These are phyloP conservation scores for Craniophora ligustri DNA, from an alignment of 2,888 invertebrate species.

Conservation along the genomic window DNA sequence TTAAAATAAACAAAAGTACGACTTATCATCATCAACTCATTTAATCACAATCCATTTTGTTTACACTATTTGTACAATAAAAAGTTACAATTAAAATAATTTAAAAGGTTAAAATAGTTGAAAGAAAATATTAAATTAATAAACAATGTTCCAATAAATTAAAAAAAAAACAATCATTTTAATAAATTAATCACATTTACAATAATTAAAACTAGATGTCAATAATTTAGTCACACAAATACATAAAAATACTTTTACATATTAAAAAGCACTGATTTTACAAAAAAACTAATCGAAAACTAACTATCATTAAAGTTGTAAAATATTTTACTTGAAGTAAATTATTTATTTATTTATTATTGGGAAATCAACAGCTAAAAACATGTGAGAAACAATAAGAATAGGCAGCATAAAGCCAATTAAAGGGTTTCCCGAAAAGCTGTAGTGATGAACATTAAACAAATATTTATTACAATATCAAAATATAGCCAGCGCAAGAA, in stretches of 20 bases:
- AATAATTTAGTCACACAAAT: constrained; percentile 33
- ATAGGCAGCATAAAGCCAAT: too few species aligned
- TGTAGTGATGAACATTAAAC: too few species aligned
- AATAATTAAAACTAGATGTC: constrained; percentile 17
- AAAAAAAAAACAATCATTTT: constrained; percentile 6
- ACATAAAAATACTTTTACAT: constrained; percentile 7
- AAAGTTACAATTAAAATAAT: constrained; percentile 49
- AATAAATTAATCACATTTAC: constrained; percentile 22
- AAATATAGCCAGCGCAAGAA: too few species aligned
- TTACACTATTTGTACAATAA: constrained; percentile 55
- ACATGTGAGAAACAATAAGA: too few species aligned
- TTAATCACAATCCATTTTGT: constrained; percentile 63
- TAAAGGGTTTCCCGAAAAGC: too few species aligned
- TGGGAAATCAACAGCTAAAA: too few species aligned
- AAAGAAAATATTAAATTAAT: too few species aligned
- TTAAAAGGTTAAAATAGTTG: constrained; percentile 31
- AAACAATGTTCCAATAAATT: too few species aligned
- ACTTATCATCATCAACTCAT: constrained; percentile 47
- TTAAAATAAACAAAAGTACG: constrained; percentile 4
- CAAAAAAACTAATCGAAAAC: background rate
- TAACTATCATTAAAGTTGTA: constrained; percentile 18
- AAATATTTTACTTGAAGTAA: constrained; percentile 10
- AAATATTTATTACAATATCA: too few species aligned
- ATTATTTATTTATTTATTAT: too few species aligned
- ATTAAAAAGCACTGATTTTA: constrained; percentile 15